Conservation (phyloP, 2,888 invertebrate species). For the Masnerella sp. region DNA sequence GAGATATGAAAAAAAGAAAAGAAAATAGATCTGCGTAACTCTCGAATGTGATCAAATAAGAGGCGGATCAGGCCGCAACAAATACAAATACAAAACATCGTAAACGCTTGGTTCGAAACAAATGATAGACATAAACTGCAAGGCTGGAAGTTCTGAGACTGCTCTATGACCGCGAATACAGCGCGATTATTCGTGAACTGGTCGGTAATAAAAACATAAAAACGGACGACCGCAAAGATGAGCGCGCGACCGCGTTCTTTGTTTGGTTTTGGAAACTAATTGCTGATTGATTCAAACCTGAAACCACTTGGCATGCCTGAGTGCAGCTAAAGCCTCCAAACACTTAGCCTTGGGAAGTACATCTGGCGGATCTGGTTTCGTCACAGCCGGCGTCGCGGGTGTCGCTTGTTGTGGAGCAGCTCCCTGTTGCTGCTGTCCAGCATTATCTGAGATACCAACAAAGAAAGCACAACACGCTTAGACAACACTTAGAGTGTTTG, state of each 20-base stretch:
- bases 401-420: constrained; percentile 80
- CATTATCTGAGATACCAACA: constrained; percentile 78
- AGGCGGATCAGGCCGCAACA: constrained; percentile 62
- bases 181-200: too few relatives aligned
- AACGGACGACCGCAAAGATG: too few relatives aligned
- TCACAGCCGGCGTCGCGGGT: constrained; percentile 86
- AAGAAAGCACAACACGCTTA: constrained; percentile 78
- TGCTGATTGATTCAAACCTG: constrained; percentile 87
- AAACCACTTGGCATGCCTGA: constrained; percentile 99
- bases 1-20: background rate
- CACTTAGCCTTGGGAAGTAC: constrained; percentile 99
- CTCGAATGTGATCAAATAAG: constrained; percentile 71
- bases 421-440: constrained; percentile 78
- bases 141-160: constrained; percentile 78
- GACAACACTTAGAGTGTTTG: constrained; percentile 78
- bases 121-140: constrained; percentile 67
- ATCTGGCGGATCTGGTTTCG: constrained; percentile 88
- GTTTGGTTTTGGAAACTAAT: constrained; percentile 70
- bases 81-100: constrained; percentile 36
- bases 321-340: constrained; percentile 99
- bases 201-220: too few relatives aligned
- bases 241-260: background rate
- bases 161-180: constrained; percentile 64
- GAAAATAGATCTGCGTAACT: constrained; percentile 39
- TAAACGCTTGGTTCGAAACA: too few relatives aligned